Evolutionary conservation across 2,888 invertebrate genomes (phyloP), one percentile per base, ranked within the genome.

Genomic region (Nomada flava): DNA sequence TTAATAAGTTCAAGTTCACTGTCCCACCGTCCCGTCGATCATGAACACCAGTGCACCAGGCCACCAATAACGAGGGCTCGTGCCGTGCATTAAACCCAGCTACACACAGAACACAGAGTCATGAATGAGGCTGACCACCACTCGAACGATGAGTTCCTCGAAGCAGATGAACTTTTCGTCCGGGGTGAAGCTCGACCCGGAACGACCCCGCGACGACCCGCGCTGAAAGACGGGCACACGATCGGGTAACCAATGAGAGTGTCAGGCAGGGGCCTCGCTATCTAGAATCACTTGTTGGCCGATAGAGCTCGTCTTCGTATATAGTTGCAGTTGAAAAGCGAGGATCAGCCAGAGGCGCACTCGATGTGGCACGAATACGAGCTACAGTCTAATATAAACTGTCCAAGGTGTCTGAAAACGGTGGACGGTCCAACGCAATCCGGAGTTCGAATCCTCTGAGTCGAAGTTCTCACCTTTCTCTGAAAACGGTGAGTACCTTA

Each of bases 241-340:
- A 60, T 60, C 68, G 42, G 72, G 62, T 60, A 36, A 57, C 76
- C 70, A 76, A 80, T 83, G 68, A 79, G 75, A 76, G 74, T 68
- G 68, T 76, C 67, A 55, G 74, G 42, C 75, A 75, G 75, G 23
- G 59, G 63, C 64, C 79, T 52, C 73, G 69, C 79, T 84, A 84
- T 84, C 83, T 82, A 71, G 79, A 82, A 83, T 82, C 82, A 52
- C 71, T 71, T 67, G 71, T 18, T 69, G 69, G 53, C 82, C 72
- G 83, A 84, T 84, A 84, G 83, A 79, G 82, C 62, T 63, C 69
- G 72, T 67, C 69, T 79, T 84, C 82, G 72, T 77, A 79, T 79
- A 76, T 78, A 76, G 73, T 79, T 83, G 83, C 79, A 83, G 77
- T 70, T 77, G 76, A 79, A 85, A 85, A 84, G 71, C 80, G 75